phyloP scores from a whole-genome alignment of 2,888 invertebrate genomes.

The Chymomyza caudatula region DNA sequence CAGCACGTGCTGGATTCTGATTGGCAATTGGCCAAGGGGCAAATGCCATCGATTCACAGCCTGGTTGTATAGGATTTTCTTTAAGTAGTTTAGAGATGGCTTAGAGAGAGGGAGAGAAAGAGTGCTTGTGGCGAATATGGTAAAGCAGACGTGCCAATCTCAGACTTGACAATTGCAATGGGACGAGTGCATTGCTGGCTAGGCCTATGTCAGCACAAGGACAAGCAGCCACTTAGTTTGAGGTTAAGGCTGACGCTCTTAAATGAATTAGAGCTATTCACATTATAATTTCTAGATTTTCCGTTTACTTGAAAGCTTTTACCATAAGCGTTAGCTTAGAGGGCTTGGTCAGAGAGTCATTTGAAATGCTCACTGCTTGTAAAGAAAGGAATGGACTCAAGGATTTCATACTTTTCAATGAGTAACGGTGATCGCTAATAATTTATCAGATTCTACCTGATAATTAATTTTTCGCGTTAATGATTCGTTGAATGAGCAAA shows the following conservation, averaged over 20 bases:
- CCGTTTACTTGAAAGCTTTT: constrained; percentile 45
- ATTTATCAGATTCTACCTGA: no score
- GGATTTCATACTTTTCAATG: no score
- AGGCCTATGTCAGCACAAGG: no score
- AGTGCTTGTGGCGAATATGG: constrained; percentile 4
- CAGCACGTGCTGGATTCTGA: constrained; percentile 32
- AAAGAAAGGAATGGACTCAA: no score
- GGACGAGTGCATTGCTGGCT: neutral
- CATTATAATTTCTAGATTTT: neutral
- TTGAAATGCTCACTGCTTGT: constrained; percentile 10
- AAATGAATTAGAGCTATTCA: constrained; percentile 52
- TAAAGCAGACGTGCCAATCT: constrained; percentile 38
- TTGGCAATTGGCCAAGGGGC: constrained; percentile 54
- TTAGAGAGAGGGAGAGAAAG: constrained; percentile 6
- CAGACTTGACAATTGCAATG: constrained; percentile 55
- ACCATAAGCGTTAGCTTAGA: constrained; percentile 9
- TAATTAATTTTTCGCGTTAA: no score
- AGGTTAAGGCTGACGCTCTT: constrained; percentile 59
- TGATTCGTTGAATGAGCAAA: no score
- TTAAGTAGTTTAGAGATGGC: constrained; percentile 9
- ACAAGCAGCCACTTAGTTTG: constrained; percentile 32
- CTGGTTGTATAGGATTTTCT: constrained; percentile 3
- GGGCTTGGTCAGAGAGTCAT: neutral
- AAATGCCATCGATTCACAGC: constrained; percentile 51
- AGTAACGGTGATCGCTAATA: no score